phyloP scores from a whole-genome alignment of 2,797 vertebrate genomes.

The Oreochromis grahami region DNA sequence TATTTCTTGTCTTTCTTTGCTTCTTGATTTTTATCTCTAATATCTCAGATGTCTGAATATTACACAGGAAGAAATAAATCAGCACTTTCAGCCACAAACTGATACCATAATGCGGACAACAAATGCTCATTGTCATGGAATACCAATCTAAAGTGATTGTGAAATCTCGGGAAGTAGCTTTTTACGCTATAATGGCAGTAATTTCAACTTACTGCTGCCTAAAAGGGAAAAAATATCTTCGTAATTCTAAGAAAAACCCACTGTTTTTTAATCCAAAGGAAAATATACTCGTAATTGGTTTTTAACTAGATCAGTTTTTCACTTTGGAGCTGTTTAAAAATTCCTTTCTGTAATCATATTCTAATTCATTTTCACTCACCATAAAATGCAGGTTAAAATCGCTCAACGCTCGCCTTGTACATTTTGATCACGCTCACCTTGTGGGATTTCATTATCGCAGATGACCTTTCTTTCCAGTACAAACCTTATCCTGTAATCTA shows the following conservation, averaged over 20 bases:
- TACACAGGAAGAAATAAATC: background rate
- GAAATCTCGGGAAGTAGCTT: background rate
- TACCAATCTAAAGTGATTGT: background rate
- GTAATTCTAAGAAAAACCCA: background rate
- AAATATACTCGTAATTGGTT: background rate
- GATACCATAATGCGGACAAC: background rate
- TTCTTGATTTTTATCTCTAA: background rate
- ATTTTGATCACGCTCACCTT: constrained; percentile 9
- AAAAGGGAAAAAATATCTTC: background rate
- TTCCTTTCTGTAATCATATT: background rate
- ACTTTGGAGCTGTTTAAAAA: background rate
- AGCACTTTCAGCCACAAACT: background rate
- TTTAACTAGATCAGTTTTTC: background rate
- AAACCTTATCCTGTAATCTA: background rate
- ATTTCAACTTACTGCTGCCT: background rate
- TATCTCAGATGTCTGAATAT: background rate
- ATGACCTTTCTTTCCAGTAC: constrained; percentile 16
- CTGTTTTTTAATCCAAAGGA: background rate
- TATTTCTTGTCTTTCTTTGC: background rate
- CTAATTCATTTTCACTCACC: background rate
- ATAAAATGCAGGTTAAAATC: constrained; percentile 6
- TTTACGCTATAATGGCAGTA: background rate
- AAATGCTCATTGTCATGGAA: background rate
- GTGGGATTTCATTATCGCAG: constrained; percentile 34
- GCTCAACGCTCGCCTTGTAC: background rate